Evolutionary conservation across 2,888 invertebrate species (phyloP).

Genomic region (Eupithecia vulgata): DNA sequence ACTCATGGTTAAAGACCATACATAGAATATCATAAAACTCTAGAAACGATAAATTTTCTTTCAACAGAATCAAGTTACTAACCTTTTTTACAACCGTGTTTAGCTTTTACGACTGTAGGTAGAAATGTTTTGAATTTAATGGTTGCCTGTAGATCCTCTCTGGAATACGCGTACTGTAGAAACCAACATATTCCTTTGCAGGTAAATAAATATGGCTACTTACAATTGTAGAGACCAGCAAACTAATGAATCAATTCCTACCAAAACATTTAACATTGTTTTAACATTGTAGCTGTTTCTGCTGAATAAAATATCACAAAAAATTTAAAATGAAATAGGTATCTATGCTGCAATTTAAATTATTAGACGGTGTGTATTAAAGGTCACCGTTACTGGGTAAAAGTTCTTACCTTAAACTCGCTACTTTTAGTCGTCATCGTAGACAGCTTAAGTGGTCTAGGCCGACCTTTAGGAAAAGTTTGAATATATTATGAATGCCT

Average conservation of each 20-base stretch:
- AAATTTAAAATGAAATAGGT: not conserved
- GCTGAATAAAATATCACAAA: no score
- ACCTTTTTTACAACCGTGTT: slow-evolving; percentile 4
- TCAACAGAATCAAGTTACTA: no score
- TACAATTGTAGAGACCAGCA: not conserved
- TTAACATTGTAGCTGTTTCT: no score
- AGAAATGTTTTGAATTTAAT: not conserved
- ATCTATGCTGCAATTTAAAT: not conserved
- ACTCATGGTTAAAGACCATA: not conserved
- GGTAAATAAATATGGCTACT: not conserved
- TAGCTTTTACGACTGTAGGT: not conserved
- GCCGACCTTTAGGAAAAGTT: not conserved
- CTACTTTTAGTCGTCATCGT: not conserved
- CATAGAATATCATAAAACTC: not conserved
- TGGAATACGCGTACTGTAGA: not conserved
- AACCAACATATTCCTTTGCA: not conserved
- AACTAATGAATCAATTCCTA: no score
- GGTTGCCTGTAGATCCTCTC: not conserved
- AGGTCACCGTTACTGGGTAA: not conserved
- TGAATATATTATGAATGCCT: not conserved
- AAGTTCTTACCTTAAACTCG: not conserved
- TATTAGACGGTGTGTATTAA: not conserved
- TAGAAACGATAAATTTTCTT: not conserved
- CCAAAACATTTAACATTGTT: no score
- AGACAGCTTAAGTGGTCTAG: slow-evolving; percentile 1